phyloP scores from a whole-genome alignment of 2,113 vertebrate genomes.

The Puffinus mauretanicus region DNA sequence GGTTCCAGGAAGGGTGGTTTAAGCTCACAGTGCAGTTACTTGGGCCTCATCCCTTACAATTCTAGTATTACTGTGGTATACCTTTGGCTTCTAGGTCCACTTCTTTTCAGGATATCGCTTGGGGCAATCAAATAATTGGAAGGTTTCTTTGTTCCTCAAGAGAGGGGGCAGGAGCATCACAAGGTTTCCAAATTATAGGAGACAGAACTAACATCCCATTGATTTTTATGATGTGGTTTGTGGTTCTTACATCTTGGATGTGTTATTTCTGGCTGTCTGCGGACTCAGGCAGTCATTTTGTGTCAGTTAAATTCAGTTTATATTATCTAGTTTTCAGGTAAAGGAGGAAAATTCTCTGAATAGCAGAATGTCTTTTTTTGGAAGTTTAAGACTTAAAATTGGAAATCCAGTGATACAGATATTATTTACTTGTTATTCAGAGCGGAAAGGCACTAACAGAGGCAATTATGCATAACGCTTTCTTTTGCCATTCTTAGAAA shows the following conservation, averaged over 20 bases:
- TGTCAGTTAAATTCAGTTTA: not conserved
- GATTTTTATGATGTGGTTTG: not conserved
- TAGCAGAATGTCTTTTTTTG: not conserved
- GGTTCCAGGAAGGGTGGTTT: no score
- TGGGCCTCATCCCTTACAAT: not conserved
- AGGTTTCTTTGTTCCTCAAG: not conserved
- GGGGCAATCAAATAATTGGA: not conserved
- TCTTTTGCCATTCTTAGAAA: not conserved
- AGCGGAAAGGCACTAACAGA: not conserved
- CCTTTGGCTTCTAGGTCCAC: not conserved
- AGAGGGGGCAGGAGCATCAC: not conserved
- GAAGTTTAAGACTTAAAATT: not conserved
- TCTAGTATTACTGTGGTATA: not conserved
- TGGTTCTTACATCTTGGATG: not conserved
- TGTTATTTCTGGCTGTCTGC: not conserved
- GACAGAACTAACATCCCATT: not conserved
- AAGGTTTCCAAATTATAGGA: not conserved
- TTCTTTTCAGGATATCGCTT: not conserved
- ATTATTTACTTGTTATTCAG: slow-evolving; percentile 4
- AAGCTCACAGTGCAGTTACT: no score
- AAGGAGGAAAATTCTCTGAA: not conserved
- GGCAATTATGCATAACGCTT: not conserved
- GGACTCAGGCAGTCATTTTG: not conserved
- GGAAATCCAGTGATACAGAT: not conserved
- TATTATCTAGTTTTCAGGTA: not conserved